These are phyloP conservation scores for Oreotrochilus melanogaster DNA, from an alignment of 2,113 vertebrate genomes.

Conservation along the genomic window DNA sequence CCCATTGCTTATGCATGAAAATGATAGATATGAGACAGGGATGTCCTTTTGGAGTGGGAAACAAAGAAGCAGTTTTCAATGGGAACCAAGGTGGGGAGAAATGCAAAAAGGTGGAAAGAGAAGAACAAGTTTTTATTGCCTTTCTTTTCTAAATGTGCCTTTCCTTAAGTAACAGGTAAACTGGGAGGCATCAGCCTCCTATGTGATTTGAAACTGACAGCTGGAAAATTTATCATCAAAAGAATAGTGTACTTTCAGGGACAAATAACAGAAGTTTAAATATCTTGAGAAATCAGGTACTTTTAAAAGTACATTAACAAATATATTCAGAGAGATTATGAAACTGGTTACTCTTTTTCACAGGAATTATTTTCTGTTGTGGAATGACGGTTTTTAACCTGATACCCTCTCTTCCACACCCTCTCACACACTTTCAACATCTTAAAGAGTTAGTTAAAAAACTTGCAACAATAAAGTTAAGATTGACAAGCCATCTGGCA, in stretches of 20 bases:
- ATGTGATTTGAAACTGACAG: neutral
- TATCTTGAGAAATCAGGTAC: neutral
- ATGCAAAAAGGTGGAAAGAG: neutral
- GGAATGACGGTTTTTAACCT: neutral
- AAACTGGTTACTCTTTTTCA: neutral
- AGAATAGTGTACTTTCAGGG: neutral
- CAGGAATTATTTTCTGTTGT: neutral
- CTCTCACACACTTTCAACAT: neutral
- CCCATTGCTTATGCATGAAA: neutral
- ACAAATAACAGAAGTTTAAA: neutral
- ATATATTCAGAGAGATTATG: neutral
- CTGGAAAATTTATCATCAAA: neutral
- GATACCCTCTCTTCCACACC: neutral
- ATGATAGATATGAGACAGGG: neutral
- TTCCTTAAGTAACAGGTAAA: neutral
- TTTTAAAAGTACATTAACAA: neutral
- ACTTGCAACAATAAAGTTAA: neutral
- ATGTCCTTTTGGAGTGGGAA: neutral
- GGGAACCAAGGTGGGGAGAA: neutral
- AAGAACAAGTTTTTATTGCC: neutral
- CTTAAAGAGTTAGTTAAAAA: neutral
- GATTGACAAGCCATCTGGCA: neutral
- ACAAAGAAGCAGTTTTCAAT: neutral
- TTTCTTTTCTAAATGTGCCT: neutral
- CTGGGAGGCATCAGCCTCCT: neutral